Evolutionary conservation across 2,888 invertebrate genomes (phyloP).

Genomic region (Lucinisca nassula): DNA sequence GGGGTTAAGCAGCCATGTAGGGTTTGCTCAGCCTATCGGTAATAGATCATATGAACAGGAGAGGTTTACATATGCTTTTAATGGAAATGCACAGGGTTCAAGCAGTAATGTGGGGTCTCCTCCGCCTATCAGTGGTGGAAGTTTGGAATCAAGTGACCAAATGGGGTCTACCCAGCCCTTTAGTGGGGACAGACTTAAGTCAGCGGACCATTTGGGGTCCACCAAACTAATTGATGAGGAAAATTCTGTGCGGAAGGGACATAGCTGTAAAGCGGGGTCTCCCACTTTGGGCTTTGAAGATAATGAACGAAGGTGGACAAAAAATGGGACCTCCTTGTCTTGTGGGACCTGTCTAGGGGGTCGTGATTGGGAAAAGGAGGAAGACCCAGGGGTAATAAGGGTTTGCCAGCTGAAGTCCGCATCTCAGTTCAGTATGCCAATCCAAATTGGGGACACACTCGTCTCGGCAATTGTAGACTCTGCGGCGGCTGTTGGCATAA

Average conservation of each 20-base stretch:
- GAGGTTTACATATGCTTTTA: too few relatives aligned
- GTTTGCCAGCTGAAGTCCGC: constrained; percentile 1
- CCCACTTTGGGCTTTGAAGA: too few relatives aligned
- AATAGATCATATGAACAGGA: too few relatives aligned
- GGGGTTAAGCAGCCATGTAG: neutral
- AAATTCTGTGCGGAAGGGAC: too few relatives aligned
- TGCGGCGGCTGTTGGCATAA: constrained; percentile 46
- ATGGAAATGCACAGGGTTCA: neutral
- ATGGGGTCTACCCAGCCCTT: neutral
- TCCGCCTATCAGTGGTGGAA: neutral
- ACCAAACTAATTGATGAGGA: too few relatives aligned
- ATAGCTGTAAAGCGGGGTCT: too few relatives aligned
- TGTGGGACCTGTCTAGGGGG: too few relatives aligned
- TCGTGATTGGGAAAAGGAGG: too few relatives aligned
- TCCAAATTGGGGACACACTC: neutral
- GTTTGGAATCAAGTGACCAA: neutral
- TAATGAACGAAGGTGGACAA: too few relatives aligned
- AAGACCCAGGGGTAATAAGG: neutral
- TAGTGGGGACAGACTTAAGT: neutral
- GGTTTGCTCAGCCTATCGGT: neutral
- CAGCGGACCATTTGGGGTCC: neutral
- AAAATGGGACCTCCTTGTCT: too few relatives aligned
- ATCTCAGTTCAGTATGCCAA: constrained; percentile 6
- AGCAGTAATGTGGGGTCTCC: too few relatives aligned
- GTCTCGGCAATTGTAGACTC: constrained; percentile 37